Conservation (phyloP, 2,888 invertebrate genomes). For the Callosobruchus maculatus region DNA sequence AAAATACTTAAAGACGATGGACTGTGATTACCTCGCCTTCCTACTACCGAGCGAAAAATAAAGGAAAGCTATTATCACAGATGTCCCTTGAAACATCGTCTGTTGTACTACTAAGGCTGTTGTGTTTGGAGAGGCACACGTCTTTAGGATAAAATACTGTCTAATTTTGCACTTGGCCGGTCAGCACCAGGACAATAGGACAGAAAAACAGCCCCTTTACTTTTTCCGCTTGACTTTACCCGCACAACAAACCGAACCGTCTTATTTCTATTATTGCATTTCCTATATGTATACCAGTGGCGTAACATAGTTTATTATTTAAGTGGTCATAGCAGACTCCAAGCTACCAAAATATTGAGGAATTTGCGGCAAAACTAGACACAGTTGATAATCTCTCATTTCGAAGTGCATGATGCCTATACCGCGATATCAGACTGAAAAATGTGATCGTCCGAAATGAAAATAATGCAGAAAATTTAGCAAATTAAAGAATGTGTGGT, state of each 20-base stretch:
- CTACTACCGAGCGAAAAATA: no score
- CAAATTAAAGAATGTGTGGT: no score
- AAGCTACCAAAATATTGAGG: no score
- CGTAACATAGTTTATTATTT: not conserved
- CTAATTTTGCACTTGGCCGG: constrained; percentile 5
- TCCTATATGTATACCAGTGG: not conserved
- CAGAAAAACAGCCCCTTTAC: constrained; percentile 1
- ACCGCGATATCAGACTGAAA: no score
- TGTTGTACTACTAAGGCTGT: not conserved
- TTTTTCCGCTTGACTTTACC: constrained; percentile 6
- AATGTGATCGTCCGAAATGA: no score
- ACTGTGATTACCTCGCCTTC: no score
- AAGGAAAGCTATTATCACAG: not conserved
- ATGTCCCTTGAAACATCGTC: not conserved
- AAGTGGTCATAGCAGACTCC: not conserved
- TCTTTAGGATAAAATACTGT: constrained; percentile 4
- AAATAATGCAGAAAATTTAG: no score
- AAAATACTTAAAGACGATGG: no score
- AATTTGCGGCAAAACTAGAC: no score
- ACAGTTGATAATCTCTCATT: no score
- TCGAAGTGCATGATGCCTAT: no score
- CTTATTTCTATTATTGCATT: constrained; percentile 3
- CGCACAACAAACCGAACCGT: constrained; percentile 5
- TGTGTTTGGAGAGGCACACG: constrained; percentile 1
- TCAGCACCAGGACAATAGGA: not conserved